phyloP scores from a whole-genome alignment of 2,888 invertebrate genomes.

The Leucophenga montana region DNA sequence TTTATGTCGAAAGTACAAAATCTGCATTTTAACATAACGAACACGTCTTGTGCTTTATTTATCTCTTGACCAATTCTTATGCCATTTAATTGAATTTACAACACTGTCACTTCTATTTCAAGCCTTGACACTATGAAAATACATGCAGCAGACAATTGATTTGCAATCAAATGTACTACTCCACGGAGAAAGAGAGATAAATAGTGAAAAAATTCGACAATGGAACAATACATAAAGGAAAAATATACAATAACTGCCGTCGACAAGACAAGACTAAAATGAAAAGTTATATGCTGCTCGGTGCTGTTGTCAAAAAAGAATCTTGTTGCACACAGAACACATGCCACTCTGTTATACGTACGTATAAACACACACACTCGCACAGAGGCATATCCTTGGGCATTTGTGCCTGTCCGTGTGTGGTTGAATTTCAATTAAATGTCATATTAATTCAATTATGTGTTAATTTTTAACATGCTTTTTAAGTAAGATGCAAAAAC shows the following conservation, averaged over 20 bases:
- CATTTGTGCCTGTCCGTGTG: slow-evolving; percentile 13
- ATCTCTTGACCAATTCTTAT: not conserved
- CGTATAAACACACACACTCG: not conserved
- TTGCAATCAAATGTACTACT: slow-evolving; percentile 49
- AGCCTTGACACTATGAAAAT: not conserved
- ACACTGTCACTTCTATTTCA: not conserved
- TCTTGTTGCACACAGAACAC: not conserved
- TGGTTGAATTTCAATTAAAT: slow-evolving; percentile 39
- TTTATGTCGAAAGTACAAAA: no score
- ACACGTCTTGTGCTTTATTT: no score
- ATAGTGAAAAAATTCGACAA: no score
- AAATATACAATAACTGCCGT: no score
- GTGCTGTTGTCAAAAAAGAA: no score
- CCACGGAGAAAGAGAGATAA: slow-evolving; percentile 31
- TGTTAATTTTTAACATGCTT: slow-evolving; percentile 28
- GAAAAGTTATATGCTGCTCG: no score
- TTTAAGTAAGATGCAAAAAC: slow-evolving; percentile 20
- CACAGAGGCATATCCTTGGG: not conserved
- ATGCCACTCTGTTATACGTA: not conserved
- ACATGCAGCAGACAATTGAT: slow-evolving; percentile 42
- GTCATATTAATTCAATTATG: slow-evolving; percentile 37
- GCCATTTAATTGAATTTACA: slow-evolving; percentile 24
- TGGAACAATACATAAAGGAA: no score
- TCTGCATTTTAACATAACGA: no score
- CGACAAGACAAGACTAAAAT: no score